Evolutionary conservation across 2,113 vertebrate genomes (phyloP).

Genomic region (Pongo pygmaeus): DNA sequence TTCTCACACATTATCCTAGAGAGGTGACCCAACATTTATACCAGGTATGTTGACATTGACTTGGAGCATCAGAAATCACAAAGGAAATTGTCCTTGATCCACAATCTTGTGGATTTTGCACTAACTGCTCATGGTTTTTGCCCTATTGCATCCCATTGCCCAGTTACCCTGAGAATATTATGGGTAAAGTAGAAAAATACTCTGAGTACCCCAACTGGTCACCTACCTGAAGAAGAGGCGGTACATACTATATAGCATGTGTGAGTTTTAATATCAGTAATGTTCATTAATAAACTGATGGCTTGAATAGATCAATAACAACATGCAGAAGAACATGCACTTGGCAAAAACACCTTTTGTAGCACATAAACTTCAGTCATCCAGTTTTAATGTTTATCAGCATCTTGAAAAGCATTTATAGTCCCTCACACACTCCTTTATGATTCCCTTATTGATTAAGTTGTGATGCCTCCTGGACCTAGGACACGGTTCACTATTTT

Average conservation of each 20-base stretch:
- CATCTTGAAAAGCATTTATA: constrained; percentile 30
- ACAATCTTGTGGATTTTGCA: neutral
- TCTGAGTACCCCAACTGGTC: neutral
- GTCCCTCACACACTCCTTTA: neutral
- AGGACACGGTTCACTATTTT: constrained; percentile 40
- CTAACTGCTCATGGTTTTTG: neutral
- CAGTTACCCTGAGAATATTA: neutral
- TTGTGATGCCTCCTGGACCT: neutral
- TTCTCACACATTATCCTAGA: neutral
- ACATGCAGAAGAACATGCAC: neutral
- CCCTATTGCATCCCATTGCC: neutral
- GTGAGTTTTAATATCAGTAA: neutral
- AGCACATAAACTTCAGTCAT: neutral
- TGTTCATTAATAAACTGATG: neutral
- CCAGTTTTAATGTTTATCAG: constrained; percentile 33
- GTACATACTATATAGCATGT: neutral
- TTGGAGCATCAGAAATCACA: neutral
- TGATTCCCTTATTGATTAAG: constrained; percentile 46
- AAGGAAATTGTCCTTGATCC: neutral
- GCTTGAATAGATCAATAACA: neutral
- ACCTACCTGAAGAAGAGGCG: neutral
- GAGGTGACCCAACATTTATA: neutral
- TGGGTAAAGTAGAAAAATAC: neutral
- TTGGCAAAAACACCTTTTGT: neutral
- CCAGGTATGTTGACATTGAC: neutral